Conservation (phyloP, 2,888 invertebrate species). For the Noctua janthe region DNA sequence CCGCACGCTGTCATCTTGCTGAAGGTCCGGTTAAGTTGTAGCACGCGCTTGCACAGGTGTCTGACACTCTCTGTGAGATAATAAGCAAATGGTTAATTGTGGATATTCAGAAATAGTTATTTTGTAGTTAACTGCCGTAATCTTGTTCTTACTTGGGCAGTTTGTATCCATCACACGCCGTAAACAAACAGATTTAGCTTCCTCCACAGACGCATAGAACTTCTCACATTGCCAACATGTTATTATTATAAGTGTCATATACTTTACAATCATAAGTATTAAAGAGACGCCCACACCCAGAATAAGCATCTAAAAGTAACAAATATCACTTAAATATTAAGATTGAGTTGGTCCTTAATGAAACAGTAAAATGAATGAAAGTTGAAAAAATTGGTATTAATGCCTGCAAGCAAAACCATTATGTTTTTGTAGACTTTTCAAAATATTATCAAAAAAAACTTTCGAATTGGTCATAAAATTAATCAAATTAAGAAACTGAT, state of each 20-base stretch:
- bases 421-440: neutral
- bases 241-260: neutral
- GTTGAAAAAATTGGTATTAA: too few species aligned
- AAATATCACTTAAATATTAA: neutral
- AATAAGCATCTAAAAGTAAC: neutral
- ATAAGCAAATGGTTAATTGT: neutral
- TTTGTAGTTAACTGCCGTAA: too few species aligned
- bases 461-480: neutral
- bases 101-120: neutral
- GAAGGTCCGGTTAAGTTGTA: conserved; percentile 30
- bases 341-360: neutral
- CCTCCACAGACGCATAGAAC: conserved; percentile 13
- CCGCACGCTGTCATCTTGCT: conserved; percentile 53
- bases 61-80: conserved; percentile 1
- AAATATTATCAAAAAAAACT: neutral
- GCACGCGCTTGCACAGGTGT: conserved; percentile 18
- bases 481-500: neutral
- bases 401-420: neutral
- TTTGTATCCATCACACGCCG: conserved; percentile 10
- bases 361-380: too few species aligned
- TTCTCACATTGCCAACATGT: conserved; percentile 18
- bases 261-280: neutral
- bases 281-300: neutral
- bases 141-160: conserved; percentile 9
- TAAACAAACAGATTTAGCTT: conserved; percentile 21